Conservation (phyloP, 2,888 invertebrate species). For the Phalera bucephala region DNA sequence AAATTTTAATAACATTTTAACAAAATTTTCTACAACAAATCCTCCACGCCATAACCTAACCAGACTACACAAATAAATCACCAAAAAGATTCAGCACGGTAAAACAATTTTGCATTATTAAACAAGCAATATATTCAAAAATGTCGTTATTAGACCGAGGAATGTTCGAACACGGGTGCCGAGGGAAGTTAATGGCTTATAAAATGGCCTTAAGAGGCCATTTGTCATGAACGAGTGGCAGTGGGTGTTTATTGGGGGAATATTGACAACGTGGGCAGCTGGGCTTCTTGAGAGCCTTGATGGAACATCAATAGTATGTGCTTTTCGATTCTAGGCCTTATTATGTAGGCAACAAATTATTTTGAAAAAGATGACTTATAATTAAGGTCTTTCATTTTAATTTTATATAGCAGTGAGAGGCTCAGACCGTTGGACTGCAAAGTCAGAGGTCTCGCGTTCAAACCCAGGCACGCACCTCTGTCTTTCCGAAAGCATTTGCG, state of each 20-base stretch:
- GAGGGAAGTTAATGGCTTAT: conserved; percentile 33
- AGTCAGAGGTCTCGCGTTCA: too few relatives aligned
- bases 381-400: too few relatives aligned
- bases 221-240: conserved; percentile 33
- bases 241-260: conserved; percentile 22
- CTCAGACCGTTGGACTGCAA: too few relatives aligned
- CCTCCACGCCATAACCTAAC: too few relatives aligned
- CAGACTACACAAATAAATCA: conserved; percentile 32
- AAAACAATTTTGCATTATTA: conserved; percentile 37
- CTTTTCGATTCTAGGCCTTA: too few relatives aligned
- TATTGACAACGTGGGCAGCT: conserved; percentile 19
- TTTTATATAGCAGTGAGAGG: too few relatives aligned
- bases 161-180: conserved; percentile 28
- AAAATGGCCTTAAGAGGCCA: conserved; percentile 35
- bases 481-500: too few relatives aligned
- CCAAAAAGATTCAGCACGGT: conserved; percentile 17
- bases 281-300: not conserved
- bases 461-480: too few relatives aligned
- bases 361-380: too few relatives aligned
- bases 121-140: conserved; percentile 36
- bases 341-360: too few relatives aligned
- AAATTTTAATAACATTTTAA: too few relatives aligned
- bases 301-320: not conserved
- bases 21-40: too few relatives aligned
- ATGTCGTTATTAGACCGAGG: conserved; percentile 21